phyloP scores from a whole-genome alignment of 2,797 vertebrate genomes.

The Centroberyx gerrardi region DNA sequence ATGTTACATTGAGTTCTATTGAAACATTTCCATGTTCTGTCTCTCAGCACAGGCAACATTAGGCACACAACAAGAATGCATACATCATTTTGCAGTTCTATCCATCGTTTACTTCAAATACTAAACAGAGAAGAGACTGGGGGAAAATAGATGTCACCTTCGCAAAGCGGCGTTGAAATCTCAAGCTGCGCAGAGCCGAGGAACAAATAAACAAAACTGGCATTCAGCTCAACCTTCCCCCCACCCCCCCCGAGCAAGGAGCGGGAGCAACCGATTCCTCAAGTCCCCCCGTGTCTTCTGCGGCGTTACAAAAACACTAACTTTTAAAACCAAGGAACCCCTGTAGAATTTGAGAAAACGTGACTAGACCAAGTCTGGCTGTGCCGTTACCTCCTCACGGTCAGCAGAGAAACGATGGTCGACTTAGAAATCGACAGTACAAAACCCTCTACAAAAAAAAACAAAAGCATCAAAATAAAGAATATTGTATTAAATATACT shows the following conservation, averaged over 20 bases:
- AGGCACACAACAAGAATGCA: slow-evolving; percentile 84
- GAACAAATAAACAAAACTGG: slow-evolving; percentile 58
- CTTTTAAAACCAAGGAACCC: slow-evolving; percentile 47
- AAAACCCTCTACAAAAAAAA: slow-evolving; percentile 57
- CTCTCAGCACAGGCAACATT: slow-evolving; percentile 79
- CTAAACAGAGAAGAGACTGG: slow-evolving; percentile 51
- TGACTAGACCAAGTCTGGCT: slow-evolving; percentile 55
- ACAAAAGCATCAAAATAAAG: slow-evolving; percentile 53
- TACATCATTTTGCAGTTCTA: slow-evolving; percentile 74
- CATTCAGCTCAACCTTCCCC: slow-evolving; percentile 40
- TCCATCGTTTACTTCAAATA: slow-evolving; percentile 69
- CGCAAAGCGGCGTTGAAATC: slow-evolving; percentile 64
- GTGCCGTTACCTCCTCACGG: slow-evolving; percentile 36
- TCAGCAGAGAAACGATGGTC: slow-evolving; percentile 41
- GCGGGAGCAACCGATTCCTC: slow-evolving; percentile 37
- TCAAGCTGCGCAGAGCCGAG: slow-evolving; percentile 50
- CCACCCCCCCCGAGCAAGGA: slow-evolving; percentile 9
- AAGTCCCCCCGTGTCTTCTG: slow-evolving; percentile 42
- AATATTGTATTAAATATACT: slow-evolving; percentile 63
- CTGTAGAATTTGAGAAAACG: slow-evolving; percentile 40
- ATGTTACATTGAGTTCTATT: slow-evolving; percentile 83
- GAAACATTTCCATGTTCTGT: slow-evolving; percentile 76
- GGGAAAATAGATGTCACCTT: slow-evolving; percentile 30
- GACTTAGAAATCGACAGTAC: slow-evolving; percentile 56
- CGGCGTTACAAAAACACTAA: slow-evolving; percentile 68